These are phyloP conservation scores for Plecturocebus donacophilus DNA, from an alignment of 2,113 vertebrate genomes.

Conservation along the genomic window DNA sequence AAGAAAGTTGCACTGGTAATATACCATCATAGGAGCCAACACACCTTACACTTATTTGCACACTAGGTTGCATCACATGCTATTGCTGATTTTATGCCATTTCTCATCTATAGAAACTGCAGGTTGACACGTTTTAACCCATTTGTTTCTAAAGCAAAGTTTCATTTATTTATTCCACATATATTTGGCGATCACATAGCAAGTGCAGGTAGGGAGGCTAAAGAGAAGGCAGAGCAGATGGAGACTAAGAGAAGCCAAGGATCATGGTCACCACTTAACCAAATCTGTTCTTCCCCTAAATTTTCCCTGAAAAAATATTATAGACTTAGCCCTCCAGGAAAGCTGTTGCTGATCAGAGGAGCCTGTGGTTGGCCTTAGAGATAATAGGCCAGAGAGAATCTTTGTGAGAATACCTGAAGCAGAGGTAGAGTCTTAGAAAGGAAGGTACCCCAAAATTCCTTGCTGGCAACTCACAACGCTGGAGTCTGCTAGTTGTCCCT, in stretches of 20 bases:
- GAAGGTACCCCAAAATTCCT: neutral
- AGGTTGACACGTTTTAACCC: neutral
- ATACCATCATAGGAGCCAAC: no score
- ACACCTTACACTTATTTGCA: neutral
- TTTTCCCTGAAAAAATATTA: neutral
- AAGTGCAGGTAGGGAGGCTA: neutral
- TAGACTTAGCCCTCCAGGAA: neutral
- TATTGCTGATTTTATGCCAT: neutral
- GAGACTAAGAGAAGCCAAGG: neutral
- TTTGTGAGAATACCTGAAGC: neutral
- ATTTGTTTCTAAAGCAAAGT: neutral
- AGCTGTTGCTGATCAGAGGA: neutral
- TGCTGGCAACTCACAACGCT: neutral
- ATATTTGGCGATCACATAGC: neutral
- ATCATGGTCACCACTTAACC: neutral
- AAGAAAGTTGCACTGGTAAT: neutral
- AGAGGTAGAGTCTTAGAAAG: neutral
- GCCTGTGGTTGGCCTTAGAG: neutral
- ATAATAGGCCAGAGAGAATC: neutral
- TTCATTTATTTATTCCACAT: slow-evolving; percentile 18
- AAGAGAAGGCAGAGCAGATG: neutral
- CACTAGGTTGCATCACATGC: neutral
- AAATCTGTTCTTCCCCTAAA: neutral
- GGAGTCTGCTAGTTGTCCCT: neutral
- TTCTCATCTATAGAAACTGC: neutral